Evolutionary conservation across 2,888 invertebrate genomes (phyloP).

Genomic region (Leptarthrus brevirostris): DNA sequence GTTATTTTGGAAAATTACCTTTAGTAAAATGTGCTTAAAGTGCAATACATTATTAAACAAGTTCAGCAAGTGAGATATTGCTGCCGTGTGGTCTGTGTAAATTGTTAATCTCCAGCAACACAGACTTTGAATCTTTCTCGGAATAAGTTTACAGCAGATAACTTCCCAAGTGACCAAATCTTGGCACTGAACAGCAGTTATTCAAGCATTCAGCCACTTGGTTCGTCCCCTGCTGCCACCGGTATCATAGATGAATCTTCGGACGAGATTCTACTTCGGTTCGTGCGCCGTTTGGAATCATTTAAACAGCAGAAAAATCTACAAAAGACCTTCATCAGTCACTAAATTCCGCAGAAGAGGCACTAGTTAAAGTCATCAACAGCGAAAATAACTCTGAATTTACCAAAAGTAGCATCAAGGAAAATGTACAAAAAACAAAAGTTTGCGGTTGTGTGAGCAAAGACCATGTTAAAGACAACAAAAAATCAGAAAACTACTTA

Average conservation of each 20-base stretch:
- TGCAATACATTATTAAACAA: too few relatives aligned
- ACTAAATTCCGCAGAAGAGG: not conserved
- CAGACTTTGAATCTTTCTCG: not conserved
- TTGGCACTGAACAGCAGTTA: conserved; percentile 50
- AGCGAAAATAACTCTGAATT: conserved; percentile 1
- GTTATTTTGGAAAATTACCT: too few relatives aligned
- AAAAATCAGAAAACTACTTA: conserved; percentile 16
- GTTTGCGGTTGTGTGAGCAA: not conserved
- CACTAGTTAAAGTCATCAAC: not conserved
- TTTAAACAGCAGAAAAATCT: conserved; percentile 51
- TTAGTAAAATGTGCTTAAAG: too few relatives aligned
- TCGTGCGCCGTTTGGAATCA: conserved; percentile 54
- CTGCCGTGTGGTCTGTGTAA: too few relatives aligned
- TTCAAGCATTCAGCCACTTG: conserved; percentile 48
- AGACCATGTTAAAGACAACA: not conserved
- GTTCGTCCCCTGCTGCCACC: conserved; percentile 39
- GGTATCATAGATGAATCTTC: conserved; percentile 51
- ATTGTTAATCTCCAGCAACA: too few relatives aligned
- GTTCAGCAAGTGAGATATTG: too few relatives aligned
- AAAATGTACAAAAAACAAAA: not conserved
- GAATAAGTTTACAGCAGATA: not conserved
- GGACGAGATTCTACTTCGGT: conserved; percentile 53
- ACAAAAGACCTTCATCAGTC: conserved; percentile 33
- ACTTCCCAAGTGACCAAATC: not conserved
- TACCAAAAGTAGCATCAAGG: not conserved